Evolutionary conservation across 2,797 vertebrate genomes (phyloP).

Genomic region (Euthynnus affinis): DNA sequence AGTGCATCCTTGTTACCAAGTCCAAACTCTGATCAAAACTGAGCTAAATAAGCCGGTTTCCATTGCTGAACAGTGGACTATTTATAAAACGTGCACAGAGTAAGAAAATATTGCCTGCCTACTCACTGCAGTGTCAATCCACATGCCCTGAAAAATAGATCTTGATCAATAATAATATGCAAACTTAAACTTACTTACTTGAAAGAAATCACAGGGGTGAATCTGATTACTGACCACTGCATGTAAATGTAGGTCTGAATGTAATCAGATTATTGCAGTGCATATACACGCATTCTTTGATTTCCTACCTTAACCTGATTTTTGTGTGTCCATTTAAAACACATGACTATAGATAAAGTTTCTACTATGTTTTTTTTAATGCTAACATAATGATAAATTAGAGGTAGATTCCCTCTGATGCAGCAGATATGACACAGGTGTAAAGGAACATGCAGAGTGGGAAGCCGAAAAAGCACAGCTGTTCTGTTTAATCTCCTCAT

Average conservation of each 20-base stretch:
- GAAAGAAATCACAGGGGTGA: neutral
- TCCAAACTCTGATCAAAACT: constrained; percentile 10
- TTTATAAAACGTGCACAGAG: neutral
- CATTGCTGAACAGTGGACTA: neutral
- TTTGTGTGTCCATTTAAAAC: neutral
- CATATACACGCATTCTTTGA: neutral
- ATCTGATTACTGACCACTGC: neutral
- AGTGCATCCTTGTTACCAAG: constrained; percentile 6
- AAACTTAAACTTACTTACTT: too few relatives aligned
- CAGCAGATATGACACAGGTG: constrained; percentile 35
- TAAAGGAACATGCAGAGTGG: neutral
- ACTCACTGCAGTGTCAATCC: neutral
- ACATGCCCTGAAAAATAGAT: neutral
- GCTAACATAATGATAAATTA: neutral
- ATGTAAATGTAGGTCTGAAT: neutral
- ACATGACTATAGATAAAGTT: neutral
- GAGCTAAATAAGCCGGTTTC: neutral
- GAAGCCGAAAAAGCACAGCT: constrained; percentile 16
- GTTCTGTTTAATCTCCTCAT: constrained; percentile 44
- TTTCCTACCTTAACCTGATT: neutral
- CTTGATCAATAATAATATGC: neutral
- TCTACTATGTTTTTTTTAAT: neutral
- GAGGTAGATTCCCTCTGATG: neutral
- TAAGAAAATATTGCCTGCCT: neutral
- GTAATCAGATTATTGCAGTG: neutral